Evolutionary conservation across 2,113 vertebrate species (phyloP).

Genomic region (Tautogolabrus adspersus): DNA sequence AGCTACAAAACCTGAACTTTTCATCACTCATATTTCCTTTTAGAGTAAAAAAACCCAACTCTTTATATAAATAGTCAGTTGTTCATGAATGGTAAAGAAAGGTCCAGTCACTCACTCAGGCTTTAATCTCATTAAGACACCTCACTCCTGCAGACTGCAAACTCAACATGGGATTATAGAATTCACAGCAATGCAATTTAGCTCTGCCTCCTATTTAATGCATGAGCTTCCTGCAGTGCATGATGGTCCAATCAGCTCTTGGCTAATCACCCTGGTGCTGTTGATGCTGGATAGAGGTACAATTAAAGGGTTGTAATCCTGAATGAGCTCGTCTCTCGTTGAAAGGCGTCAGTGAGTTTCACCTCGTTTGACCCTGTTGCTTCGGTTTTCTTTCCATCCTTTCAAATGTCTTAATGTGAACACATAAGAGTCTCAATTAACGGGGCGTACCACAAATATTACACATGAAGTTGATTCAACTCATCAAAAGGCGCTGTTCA

Average conservation of each 20-base stretch:
- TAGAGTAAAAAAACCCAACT: neutral
- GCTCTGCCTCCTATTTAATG: slow-evolving; percentile 6
- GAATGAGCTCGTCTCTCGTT: neutral
- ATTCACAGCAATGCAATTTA: slow-evolving; percentile 34
- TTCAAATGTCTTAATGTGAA: neutral
- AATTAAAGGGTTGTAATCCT: neutral
- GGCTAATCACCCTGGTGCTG: slow-evolving; percentile 2
- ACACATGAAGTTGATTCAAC: neutral
- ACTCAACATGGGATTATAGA: slow-evolving; percentile 52
- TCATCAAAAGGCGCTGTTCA: neutral
- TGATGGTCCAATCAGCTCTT: slow-evolving; percentile 22
- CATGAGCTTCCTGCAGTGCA: slow-evolving; percentile 31
- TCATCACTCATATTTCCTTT: neutral
- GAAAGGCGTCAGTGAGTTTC: neutral
- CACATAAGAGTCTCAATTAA: neutral
- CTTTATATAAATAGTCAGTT: neutral
- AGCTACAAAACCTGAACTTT: neutral
- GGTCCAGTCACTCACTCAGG: slow-evolving; percentile 24
- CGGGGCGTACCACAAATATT: neutral
- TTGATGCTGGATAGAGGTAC: slow-evolving; percentile 4
- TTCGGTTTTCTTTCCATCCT: neutral
- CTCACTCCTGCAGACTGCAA: slow-evolving; percentile 31
- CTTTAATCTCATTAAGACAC: slow-evolving; percentile 63
- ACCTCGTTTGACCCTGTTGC: slow-evolving; percentile 25
- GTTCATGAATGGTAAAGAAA: slow-evolving; percentile 35